Evolutionary conservation across 2,888 invertebrate genomes (phyloP), one percentile per base, ranked within the genome.

Genomic region (Zelleria hepariella): DNA sequence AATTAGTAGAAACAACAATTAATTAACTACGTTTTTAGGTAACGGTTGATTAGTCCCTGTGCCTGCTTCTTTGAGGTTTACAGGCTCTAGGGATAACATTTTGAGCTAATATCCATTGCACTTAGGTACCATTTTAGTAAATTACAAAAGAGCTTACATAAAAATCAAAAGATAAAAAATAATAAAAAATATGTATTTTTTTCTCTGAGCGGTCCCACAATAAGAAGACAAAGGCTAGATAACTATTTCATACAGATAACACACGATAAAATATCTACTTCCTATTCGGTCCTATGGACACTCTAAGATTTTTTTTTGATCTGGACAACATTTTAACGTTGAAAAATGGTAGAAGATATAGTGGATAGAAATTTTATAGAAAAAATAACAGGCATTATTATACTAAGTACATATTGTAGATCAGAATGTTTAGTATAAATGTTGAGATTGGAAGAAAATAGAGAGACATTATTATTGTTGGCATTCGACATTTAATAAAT

Each of bases 281-380:
- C 42, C 61, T 65, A 65, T 62, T 6, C 49, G 54, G 61, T 5
- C 42, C 61, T 65, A 65, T 62, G 60, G 63, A 65, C 62, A 66
- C 63, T 62, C 63, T 56, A 47, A 60, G 60, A 64, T 62, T 58
- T 64, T 61, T 15, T 5, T 58, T 55, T 60, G 56, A 42, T 52
- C 51, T 53, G 27, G 23, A 53, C 20, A 59, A 51, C 25, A 15
- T 25, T 51, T 25, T 58, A 24, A 62, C 57, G 57, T 26, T 53
- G n/a, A 18, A 61, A 27, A 55, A 52, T 54, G 25, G 5, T 58
- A 60, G 47, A 15, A 10, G n/a, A 58, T 56, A 57, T 60, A 60
- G 57, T 62, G 32, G 52, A 58, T 15, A 15, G 32, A 42, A 42
- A 42, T 42, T 42, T 15, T 42, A 42, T 42, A 42, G 2, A 42